These are phyloP conservation scores for Echinometra lucunter DNA, from an alignment of 53 echinoderm and acorn worm genomes.

Conservation along the genomic window DNA sequence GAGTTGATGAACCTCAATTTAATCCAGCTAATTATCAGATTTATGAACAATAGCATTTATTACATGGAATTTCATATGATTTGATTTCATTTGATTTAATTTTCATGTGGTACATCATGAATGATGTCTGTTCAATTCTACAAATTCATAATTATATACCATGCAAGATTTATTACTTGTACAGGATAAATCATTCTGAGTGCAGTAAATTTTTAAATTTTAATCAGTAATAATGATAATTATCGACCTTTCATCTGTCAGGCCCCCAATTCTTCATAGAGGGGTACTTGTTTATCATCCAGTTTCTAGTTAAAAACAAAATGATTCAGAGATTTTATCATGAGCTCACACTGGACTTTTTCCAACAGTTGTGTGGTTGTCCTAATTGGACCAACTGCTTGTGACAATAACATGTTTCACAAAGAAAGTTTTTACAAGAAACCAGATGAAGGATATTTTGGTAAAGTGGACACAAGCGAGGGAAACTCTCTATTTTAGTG, in stretches of 20 bases:
- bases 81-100: not conserved
- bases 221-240: not conserved
- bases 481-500: conserved; percentile 26
- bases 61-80: too few relatives aligned
- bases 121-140: too few relatives aligned
- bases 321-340: conserved; percentile 1
- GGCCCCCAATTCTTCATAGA: not conserved
- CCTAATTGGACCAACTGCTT: conserved; percentile 14
- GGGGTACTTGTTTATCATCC: not conserved
- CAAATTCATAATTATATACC: too few relatives aligned
- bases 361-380: not conserved
- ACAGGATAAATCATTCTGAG: too few relatives aligned
- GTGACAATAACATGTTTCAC: not conserved
- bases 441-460: not conserved
- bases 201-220: too few relatives aligned
- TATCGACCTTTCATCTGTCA: not conserved
- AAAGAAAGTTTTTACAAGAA: not conserved
- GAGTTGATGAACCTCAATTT: not conserved
- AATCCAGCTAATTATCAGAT: not conserved
- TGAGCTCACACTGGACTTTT: not conserved
- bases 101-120: not conserved
- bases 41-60: not conserved
- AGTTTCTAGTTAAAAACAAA: conserved; percentile 17
- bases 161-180: too few relatives aligned
- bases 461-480: not conserved